phyloP scores from a whole-genome alignment of 2,888 invertebrate genomes.

The Brachyopa scutellaris region DNA sequence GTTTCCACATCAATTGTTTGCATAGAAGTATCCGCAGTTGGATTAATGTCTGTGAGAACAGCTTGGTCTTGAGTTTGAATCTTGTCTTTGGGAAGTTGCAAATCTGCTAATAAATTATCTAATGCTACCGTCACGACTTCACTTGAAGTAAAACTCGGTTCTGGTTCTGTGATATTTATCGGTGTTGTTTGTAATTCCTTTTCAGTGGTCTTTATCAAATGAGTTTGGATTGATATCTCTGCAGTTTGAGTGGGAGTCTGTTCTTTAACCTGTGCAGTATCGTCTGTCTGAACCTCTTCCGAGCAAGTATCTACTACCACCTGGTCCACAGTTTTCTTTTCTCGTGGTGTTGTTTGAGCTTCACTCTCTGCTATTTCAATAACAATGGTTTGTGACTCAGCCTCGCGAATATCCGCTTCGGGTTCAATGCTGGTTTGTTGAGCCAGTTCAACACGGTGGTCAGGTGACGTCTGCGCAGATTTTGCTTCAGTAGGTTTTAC shows the following conservation, averaged over 20 bases:
- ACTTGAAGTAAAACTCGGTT: conserved; percentile 74
- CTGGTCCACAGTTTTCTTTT: conserved; percentile 74
- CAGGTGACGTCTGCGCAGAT: conserved; percentile 82
- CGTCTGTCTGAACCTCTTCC: conserved; percentile 75
- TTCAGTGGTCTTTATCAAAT: conserved; percentile 76
- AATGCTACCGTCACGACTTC: conserved; percentile 80
- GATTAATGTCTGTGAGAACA: conserved; percentile 77
- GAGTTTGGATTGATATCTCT: conserved; percentile 79
- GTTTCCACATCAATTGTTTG: conserved; percentile 76
- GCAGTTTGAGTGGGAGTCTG: conserved; percentile 74
- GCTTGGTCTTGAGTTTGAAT: conserved; percentile 75
- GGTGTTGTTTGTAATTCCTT: conserved; percentile 80
- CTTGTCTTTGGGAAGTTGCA: conserved; percentile 74
- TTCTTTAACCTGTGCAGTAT: neutral
- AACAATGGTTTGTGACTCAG: conserved; percentile 79
- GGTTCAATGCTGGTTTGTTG: conserved; percentile 78
- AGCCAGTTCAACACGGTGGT: conserved; percentile 75
- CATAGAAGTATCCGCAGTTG: conserved; percentile 74
- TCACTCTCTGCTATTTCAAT: conserved; percentile 80
- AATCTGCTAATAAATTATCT: conserved; percentile 79
- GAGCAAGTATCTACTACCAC: conserved; percentile 74
- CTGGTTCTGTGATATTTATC: conserved; percentile 51
- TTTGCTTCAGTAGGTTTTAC: conserved; percentile 82
- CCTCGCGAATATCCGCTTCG: conserved; percentile 76
- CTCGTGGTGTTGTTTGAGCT: conserved; percentile 77